Evolutionary conservation across 2,888 invertebrate species (phyloP), one percentile per base, ranked within the genome.

Genomic region (Mesorhabditis spiculigera): DNA sequence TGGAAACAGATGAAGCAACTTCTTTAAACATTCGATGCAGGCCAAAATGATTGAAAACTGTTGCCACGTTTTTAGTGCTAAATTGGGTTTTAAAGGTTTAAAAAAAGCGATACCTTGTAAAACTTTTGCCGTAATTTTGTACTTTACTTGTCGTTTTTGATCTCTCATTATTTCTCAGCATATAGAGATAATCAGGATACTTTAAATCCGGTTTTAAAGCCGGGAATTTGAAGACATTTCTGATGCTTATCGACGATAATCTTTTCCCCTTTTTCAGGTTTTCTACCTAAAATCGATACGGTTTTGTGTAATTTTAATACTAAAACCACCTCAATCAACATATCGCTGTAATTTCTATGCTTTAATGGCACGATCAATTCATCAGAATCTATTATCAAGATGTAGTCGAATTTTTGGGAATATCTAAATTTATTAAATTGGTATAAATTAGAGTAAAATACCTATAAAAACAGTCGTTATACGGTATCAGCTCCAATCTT

Each of bases 401-500:
- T 81, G 71, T 81, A 86, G 76, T 92, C 91, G 87, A 94, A 95
- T 77, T 91, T 90, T 87, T 94, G 93, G 89, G 95, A 90, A 86
- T 95, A 92, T n/a, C 80, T 76, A 65, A 86, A 93, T 92, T 88
- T 94, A 43, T 65, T 43, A 63, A 64, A 50, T 28, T 66, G 63
- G 43, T 45, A 13, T 45, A 64, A 61, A 58, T 28, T 64, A 28
- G 4, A 16, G 61, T 16, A 41, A 4, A 63, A 43, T 94, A 92
- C 86, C 93, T 91, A 88, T 95, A 95, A 69, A 95, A 90, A 86
- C 95, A 95, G 87, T 95, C 95, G 87, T 95, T 95, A 89, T 95
- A 95, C 10, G 95, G 94, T 81, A 95, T 93, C 73, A 95, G 90
- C 88, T 95, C 95, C 88, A 94, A 94, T 87, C 94, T 93, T 13